phyloP scores from a whole-genome alignment of 2,888 invertebrate species.

The Tipula confusa region DNA sequence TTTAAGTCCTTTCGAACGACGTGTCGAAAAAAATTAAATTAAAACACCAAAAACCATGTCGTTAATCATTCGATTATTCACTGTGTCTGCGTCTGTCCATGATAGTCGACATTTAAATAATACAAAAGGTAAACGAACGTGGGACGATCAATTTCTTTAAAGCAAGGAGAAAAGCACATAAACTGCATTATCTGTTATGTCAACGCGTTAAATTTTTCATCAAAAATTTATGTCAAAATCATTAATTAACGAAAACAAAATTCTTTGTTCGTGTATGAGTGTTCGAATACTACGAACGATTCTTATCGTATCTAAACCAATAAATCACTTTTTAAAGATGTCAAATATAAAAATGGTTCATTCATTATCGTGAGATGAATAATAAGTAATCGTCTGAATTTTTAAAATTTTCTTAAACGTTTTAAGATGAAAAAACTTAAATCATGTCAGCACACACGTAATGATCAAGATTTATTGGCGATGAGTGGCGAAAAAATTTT shows the following conservation, averaged over 20 bases:
- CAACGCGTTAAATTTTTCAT: not conserved
- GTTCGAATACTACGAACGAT: not conserved
- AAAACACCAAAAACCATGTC: not conserved
- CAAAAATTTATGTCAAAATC: not conserved
- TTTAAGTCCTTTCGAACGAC: not conserved
- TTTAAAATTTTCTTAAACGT: not conserved
- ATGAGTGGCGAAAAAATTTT: not conserved
- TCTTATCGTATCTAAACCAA: not conserved
- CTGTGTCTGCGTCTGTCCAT: not conserved
- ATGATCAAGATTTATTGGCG: not conserved
- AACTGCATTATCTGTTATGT: not conserved
- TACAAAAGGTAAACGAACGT: not conserved
- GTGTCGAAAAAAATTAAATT: not conserved
- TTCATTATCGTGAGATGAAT: not conserved
- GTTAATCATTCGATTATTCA: not conserved
- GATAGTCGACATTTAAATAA: not conserved
- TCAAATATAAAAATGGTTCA: not conserved
- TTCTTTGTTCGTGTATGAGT: not conserved
- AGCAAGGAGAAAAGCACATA: not conserved
- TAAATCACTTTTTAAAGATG: not conserved
- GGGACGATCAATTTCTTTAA: not conserved
- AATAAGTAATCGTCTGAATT: not conserved
- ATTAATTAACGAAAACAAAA: not conserved
- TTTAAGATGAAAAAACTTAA: not conserved
- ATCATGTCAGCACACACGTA: not conserved